phyloP scores from a whole-genome alignment of 1,140 invertebrate genomes.

The Cotesia glomerata region DNA sequence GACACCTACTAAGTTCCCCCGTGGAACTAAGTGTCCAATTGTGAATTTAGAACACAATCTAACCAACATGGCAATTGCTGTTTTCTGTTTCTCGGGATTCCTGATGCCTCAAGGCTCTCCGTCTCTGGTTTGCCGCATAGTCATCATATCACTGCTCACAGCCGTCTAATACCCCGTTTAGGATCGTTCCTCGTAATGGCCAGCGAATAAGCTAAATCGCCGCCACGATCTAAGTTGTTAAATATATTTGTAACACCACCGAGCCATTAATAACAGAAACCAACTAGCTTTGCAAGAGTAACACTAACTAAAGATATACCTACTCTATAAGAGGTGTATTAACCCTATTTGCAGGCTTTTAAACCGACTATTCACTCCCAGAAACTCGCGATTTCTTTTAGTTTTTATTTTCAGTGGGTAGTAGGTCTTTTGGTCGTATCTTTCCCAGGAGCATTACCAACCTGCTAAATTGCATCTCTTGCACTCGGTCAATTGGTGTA shows the following conservation, averaged over 20 bases:
- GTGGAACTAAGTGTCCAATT: conserved; percentile 41
- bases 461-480: background rate
- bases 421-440: conserved; percentile 8
- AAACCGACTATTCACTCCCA: no score
- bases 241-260: background rate
- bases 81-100: background rate
- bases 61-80: background rate
- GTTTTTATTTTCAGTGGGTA: background rate
- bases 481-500: no score
- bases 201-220: no score
- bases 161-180: background rate
- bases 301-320: no score
- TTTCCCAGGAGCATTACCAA: conserved; percentile 12
- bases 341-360: no score
- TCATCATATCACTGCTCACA: background rate
- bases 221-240: background rate
- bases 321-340: no score
- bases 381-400: no score
- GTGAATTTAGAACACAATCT: conserved; percentile 32
- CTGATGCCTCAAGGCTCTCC: background rate
- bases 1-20: conserved; percentile 26
- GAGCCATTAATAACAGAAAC: no score
- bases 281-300: no score
- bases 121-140: background rate
- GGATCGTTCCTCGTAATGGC: no score